A percentile compares a stretch with the other conserved stretches of the same genome.
Conservation (phyloP, 2,888 invertebrate genomes). For the Caenorhabditis uteleia region DNA sequence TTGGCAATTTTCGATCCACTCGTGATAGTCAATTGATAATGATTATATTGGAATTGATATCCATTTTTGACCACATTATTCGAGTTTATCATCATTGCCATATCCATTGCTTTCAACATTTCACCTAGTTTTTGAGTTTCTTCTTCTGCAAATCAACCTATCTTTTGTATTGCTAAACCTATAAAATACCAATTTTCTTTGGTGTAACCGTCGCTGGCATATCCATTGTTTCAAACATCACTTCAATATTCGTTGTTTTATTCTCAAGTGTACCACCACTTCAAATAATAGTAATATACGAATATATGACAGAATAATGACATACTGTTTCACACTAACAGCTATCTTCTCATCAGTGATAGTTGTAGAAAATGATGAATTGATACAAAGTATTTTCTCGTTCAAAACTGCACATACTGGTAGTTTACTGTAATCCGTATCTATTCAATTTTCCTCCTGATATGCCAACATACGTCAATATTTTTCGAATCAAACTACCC, state of each 20-base stretch:
- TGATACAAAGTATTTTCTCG: conserved; percentile 24
- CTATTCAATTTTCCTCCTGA: no score
- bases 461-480: no score
- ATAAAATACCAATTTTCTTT: conserved; percentile 13
- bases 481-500: neutral
- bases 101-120: conserved; percentile 24
- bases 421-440: conserved; percentile 12
- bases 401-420: conserved; percentile 20
- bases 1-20: conserved; percentile 17
- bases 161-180: no score
- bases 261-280: conserved; percentile 10
- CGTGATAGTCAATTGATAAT: conserved; percentile 24
- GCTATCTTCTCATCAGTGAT: conserved; percentile 24
- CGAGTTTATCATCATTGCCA: conserved; percentile 32
- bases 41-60: conserved; percentile 10
- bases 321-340: conserved; percentile 13
- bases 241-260: conserved; percentile 16
- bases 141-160: conserved; percentile 20
- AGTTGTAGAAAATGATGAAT: conserved; percentile 23
- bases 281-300: neutral
- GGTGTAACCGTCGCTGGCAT: conserved; percentile 7
- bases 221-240: conserved; percentile 12
- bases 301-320: neutral
- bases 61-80: conserved; percentile 24
- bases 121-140: conserved; percentile 17